Evolutionary conservation across 1,140 invertebrate species (phyloP).

Genomic region (Probaryconus sp.): DNA sequence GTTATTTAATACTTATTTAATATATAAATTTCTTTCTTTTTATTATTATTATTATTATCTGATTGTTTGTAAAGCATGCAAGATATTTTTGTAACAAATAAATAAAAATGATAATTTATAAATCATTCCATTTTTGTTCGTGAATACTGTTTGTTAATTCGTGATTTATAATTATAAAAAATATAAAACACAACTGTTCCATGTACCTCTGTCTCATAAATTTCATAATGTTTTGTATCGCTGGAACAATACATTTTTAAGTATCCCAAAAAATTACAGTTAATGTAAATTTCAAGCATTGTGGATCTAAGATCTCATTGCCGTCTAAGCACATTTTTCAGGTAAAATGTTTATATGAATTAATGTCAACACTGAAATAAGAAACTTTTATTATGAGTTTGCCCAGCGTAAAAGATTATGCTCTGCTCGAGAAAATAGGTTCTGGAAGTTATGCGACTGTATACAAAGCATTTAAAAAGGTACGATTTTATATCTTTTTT

Average conservation of each 20-base stretch:
- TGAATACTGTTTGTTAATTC: too few relatives aligned
- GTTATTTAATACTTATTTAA: too few relatives aligned
- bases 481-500: constrained; percentile 71
- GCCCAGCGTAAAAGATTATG: constrained; percentile 83
- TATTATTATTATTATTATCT: constrained; percentile 33
- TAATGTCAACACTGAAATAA: constrained; percentile 8
- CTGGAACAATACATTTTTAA: too few relatives aligned
- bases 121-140: too few relatives aligned
- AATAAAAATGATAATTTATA: too few relatives aligned
- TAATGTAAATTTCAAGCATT: too few relatives aligned
- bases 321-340: constrained; percentile 24
- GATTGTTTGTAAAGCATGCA: constrained; percentile 21
- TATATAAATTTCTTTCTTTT: constrained; percentile 15
- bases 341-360: constrained; percentile 12
- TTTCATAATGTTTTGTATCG: too few relatives aligned
- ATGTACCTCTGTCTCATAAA: too few relatives aligned
- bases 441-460: constrained; percentile 93
- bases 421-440: constrained; percentile 87
- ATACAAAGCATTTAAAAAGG: constrained; percentile 90
- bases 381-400: constrained; percentile 66
- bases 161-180: too few relatives aligned
- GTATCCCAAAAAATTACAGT: too few relatives aligned
- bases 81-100: constrained; percentile 54
- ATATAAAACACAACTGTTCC: too few relatives aligned
- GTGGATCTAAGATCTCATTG: too few relatives aligned